phyloP scores from a whole-genome alignment of 2,113 vertebrate species.

The Callipepla californica region DNA sequence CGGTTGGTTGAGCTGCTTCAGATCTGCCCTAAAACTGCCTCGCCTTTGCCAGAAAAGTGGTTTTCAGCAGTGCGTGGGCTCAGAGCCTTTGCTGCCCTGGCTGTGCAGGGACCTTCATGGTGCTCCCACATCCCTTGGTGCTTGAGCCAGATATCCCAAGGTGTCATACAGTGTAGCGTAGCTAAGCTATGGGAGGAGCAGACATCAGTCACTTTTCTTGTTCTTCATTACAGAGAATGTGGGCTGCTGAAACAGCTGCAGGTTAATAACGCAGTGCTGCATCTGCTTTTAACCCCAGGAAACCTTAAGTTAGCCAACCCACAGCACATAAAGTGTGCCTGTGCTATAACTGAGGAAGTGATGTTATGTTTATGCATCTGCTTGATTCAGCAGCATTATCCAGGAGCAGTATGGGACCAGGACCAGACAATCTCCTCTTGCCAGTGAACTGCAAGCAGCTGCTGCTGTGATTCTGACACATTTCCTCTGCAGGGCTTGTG shows the following conservation, averaged over 20 bases:
- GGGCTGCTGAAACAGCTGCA: not conserved
- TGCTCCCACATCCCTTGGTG: not conserved
- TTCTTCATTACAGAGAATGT: not conserved
- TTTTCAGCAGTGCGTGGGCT: not conserved
- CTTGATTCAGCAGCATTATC: not conserved
- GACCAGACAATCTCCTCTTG: not conserved
- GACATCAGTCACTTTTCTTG: not conserved
- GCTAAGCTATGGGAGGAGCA: not conserved
- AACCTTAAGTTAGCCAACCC: not conserved
- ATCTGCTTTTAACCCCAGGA: not conserved
- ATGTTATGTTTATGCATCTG: not conserved
- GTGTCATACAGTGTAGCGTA: not conserved
- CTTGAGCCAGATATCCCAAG: not conserved
- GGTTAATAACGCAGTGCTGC: not conserved
- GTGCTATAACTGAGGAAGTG: not conserved
- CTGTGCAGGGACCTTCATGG: not conserved
- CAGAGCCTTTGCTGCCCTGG: not conserved
- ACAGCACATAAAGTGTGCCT: fast-evolving
- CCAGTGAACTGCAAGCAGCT: not conserved
- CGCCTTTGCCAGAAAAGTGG: not conserved
- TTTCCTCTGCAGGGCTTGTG: not conserved
- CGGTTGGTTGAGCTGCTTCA: not conserved
- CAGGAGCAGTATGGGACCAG: not conserved
- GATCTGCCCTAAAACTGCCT: not conserved
- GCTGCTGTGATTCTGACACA: not conserved